Evolutionary conservation across 2,797 vertebrate genomes (phyloP).

Genomic region (Peromyscus attwateri): DNA sequence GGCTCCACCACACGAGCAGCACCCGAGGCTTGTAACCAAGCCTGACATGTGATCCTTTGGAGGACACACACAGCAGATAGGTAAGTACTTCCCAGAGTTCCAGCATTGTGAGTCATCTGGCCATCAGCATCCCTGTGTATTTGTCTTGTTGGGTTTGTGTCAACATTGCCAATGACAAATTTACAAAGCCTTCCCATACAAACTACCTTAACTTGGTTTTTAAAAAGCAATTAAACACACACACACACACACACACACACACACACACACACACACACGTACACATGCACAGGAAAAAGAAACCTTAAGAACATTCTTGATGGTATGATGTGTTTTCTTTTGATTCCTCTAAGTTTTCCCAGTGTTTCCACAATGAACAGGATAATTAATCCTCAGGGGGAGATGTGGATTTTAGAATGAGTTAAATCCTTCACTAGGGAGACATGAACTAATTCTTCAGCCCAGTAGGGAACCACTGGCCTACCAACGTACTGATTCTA

Average conservation of each 20-base stretch:
- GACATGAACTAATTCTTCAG: background rate
- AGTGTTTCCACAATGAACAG: background rate
- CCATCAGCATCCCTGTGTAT: background rate
- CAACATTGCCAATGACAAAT: background rate
- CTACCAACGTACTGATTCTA: background rate
- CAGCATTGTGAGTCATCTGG: background rate
- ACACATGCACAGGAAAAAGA: background rate
- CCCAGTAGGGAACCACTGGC: background rate
- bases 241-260: background rate
- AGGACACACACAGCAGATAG: background rate
- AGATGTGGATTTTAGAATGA: background rate
- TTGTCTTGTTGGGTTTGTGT: background rate
- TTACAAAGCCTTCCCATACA: background rate
- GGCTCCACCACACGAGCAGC: background rate
- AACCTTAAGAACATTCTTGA: background rate
- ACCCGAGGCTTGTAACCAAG: background rate
- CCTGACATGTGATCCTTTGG: background rate
- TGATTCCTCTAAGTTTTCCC: background rate
- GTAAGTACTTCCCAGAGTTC: background rate
- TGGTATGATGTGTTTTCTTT: background rate
- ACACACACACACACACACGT: background rate
- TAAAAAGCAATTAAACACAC: background rate
- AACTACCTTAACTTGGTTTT: background rate
- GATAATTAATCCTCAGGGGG: background rate
- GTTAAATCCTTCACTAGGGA: background rate